Evolutionary conservation across 2,888 invertebrate species (phyloP), one percentile per base, ranked within the genome.

Genomic region (Chouioia cunea): DNA sequence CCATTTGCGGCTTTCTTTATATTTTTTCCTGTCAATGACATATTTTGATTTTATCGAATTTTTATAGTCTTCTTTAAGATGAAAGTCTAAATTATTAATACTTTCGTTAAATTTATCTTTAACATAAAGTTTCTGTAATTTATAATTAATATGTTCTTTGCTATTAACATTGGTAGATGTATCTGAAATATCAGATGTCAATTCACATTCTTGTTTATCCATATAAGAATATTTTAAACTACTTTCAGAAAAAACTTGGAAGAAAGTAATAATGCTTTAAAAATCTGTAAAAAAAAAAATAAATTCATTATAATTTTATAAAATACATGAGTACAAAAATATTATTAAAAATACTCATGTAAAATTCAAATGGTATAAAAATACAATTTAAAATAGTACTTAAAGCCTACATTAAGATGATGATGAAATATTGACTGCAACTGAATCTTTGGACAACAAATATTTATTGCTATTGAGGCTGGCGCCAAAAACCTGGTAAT

Each of bases 1-100:
- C 84, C 84, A 84, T 20, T 73, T 77, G n/a, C 85, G 75, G 65
- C 83, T 78, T 6, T 77, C 65, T 65, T 78, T 81, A 64, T 83
- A 84, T 46, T 73, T 79, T 18, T 76, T 75, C 63, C 75, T 79
- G 10, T 77, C 79, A 23, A 73, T 71, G 4, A 65, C 14, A 14
- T 60, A 47, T 64, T 75, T 77, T 23, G 73, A 71, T 20, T 76
- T 54, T 12, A 59, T 10, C 10, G 18, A n/a, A n/a, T 53, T 52
- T 52, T 64, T 70, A 10, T 62, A 48, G 22, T 64, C 67, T 52
- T 62, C 23, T 52, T 62, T 73, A 15, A 63, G 60, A 65, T 75
- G 75, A 20, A 75, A 46, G 53, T 78, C 76, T 16, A 75, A 22
- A 43, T 57, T 71, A n/a, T 71, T 65, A 2, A 58, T 48, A n/a